Conservation (phyloP, 2,113 vertebrate species). For the Sapayoa aenigma region DNA sequence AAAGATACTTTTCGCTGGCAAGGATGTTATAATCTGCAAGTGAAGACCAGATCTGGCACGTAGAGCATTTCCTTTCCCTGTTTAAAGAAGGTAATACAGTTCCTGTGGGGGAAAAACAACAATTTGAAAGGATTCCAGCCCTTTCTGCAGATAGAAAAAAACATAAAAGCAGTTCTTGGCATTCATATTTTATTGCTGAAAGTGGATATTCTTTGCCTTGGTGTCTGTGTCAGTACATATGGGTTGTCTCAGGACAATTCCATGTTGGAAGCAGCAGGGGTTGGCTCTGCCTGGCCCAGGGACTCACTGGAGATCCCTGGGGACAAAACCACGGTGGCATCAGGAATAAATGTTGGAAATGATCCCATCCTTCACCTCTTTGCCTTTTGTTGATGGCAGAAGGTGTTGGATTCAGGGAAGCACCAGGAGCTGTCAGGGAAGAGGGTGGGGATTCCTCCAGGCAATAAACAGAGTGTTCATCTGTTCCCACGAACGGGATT, state of each 20-base stretch:
- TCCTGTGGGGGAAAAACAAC: background rate
- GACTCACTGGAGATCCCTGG: background rate
- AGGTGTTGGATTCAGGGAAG: background rate
- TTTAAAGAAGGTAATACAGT: background rate
- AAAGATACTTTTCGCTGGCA: background rate
- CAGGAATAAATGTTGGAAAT: background rate
- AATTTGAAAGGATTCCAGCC: background rate
- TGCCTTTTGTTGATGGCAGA: too few species aligned
- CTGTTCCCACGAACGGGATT: background rate
- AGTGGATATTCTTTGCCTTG: background rate
- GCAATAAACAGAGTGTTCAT: background rate
- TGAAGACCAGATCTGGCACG: background rate
- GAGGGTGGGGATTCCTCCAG: background rate
- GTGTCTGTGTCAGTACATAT: rapidly evolving
- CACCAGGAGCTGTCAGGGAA: background rate
- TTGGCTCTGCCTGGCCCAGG: background rate
- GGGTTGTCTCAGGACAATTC: background rate
- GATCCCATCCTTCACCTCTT: background rate
- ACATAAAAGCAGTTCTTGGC: background rate
- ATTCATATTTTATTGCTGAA: background rate
- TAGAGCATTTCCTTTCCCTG: rapidly evolving
- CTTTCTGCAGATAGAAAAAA: background rate
- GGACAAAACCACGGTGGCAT: background rate
- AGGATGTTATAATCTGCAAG: background rate
- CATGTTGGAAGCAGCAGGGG: background rate